Percentiles rank a stretch among this genome's conserved stretches.
Evolutionary conservation across 1,140 invertebrate genomes (phyloP).

Genomic region (Helicoverpa zea): DNA sequence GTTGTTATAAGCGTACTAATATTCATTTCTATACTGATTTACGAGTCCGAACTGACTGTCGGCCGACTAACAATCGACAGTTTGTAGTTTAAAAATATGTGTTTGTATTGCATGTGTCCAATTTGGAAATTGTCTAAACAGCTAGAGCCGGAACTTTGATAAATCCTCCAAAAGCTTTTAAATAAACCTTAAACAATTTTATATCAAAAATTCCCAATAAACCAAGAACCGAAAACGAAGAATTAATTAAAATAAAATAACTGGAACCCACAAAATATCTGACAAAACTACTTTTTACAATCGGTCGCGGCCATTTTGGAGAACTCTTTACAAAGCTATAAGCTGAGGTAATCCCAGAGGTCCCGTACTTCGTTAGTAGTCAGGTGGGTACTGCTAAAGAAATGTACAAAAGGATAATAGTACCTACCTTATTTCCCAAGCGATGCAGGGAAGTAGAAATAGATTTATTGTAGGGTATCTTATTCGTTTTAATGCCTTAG

Average conservation of each 20-base stretch:
- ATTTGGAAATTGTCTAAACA: too few species aligned
- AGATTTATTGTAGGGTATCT: slow-evolving; percentile 1
- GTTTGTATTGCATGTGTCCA: too few species aligned
- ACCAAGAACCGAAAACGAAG: not conserved
- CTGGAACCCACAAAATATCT: not conserved
- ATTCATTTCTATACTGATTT: too few species aligned
- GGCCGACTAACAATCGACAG: too few species aligned
- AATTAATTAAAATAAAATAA: not conserved
- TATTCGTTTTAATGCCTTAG: not conserved
- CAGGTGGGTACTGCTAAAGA: slow-evolving; percentile 27
- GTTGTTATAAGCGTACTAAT: too few species aligned
- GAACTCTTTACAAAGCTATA: slow-evolving; percentile 38
- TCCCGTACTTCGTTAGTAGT: slow-evolving; percentile 34
- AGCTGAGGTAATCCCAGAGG: slow-evolving; percentile 37
- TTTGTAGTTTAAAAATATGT: too few species aligned
- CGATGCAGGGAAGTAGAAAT: not conserved
- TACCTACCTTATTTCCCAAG: slow-evolving; percentile 38
- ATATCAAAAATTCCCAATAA: too few species aligned
- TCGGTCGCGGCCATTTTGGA: slow-evolving; percentile 4
- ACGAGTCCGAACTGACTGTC: too few species aligned
- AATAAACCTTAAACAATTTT: too few species aligned
- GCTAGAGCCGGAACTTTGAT: too few species aligned
- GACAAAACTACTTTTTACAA: slow-evolving; percentile 37
- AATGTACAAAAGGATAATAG: slow-evolving; percentile 41
- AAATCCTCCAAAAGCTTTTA: too few species aligned